Evolutionary conservation across 2,888 invertebrate genomes (phyloP), one percentile per base, ranked within the genome.

Genomic region (Drosophila cognata): DNA sequence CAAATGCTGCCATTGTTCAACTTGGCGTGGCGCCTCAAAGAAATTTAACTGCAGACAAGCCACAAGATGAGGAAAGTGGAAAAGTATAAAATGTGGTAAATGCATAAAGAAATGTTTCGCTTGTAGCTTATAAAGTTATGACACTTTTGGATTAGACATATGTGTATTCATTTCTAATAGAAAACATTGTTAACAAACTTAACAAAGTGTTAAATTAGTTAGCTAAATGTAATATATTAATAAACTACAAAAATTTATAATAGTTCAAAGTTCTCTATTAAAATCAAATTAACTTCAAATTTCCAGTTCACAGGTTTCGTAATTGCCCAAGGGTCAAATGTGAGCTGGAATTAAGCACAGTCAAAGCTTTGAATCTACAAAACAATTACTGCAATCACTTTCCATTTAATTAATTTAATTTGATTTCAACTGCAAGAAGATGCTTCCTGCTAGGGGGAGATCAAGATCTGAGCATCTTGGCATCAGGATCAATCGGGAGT

Each of bases 381-480:
- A 71, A 79, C 82, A 88, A 85, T 89, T 82, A 84, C 66, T 53
- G 62, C 41, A 63, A 60, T 70, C 81, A 85, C 71, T 88, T 85
- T 82, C 61, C 53, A 62, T 58, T 76, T 76, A 89, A 89, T 89
- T 85, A 88, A 78, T 69, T 86, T 65, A 74, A 85, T 85, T 86
- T 78, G 78, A 70, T 74, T 74, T 59, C 50, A 66, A 64, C 56
- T 68, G 56, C 64, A 64, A 29, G 56, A 38, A 11, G 48, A 33
- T 56, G 62, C 60, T 77, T 78, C 67, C 71, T 69, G 66, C 53
- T 29, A 38, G 53, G 48, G 56, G 68, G 38, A 65, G 72, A 74
- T 71, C 64, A 67, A 50, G 43, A 57, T 53, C 35, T 31, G 21
- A 43, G 55, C 28, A 69, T 60, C 59, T 38, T 55, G 56, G 56